Percentiles rank a stretch among this genome's conserved stretches.
These are phyloP conservation scores for Gallinago jamesoni DNA, from an alignment of 2,113 vertebrate species.

Conservation along the genomic window DNA sequence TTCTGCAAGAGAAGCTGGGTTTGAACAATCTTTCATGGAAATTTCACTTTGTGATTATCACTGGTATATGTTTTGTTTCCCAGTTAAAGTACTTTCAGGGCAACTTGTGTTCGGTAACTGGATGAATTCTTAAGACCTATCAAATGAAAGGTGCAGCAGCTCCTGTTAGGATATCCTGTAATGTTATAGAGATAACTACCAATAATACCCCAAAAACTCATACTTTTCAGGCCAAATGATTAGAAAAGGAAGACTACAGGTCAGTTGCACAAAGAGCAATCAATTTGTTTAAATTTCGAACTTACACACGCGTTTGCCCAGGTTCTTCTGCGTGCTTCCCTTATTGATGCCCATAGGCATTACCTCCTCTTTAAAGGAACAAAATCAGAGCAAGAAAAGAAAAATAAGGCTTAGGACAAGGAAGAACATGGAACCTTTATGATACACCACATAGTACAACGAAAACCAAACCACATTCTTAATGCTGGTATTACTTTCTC, in stretches of 20 bases:
- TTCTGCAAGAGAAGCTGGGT: neutral
- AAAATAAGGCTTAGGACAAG: neutral
- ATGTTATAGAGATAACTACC: neutral
- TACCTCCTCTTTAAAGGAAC: neutral
- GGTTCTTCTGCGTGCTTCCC: neutral
- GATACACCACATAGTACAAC: fast-evolving
- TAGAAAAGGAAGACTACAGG: neutral
- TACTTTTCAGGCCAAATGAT: neutral
- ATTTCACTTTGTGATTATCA: neutral
- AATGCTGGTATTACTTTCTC: neutral
- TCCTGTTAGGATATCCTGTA: neutral
- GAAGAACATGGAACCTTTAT: neutral
- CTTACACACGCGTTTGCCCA: neutral
- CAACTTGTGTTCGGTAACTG: neutral
- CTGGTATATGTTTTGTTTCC: neutral
- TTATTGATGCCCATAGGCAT: neutral
- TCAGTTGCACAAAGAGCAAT: neutral
- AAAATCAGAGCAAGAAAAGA: neutral
- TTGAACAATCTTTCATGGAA: neutral
- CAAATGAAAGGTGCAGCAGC: neutral
- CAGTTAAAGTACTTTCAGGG: neutral
- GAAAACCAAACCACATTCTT: neutral
- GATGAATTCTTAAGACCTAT: neutral
- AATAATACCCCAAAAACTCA: neutral
- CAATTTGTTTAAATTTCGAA: neutral